phyloP scores from a whole-genome alignment of 1,140 invertebrate genomes.

The Hermetia illucens region DNA sequence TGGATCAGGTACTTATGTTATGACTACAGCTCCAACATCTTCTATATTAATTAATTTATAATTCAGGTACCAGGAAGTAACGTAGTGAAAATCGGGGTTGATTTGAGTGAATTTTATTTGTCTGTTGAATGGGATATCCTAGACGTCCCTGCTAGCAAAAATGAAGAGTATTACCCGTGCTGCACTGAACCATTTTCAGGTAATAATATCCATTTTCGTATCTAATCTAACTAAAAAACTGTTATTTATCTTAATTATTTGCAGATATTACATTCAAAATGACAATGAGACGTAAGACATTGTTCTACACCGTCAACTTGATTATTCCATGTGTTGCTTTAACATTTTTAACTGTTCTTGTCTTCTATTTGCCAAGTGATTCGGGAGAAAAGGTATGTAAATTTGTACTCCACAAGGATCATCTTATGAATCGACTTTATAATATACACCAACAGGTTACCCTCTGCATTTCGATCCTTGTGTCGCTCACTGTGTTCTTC shows the following conservation, averaged over 20 bases:
- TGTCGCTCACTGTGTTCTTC: constrained; percentile 98
- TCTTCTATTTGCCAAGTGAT: constrained; percentile 92
- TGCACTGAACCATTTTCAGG: constrained; percentile 69
- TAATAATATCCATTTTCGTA: too few species aligned
- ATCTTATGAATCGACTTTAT: constrained; percentile 12
- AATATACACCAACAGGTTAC: too few species aligned
- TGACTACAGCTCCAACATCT: not conserved
- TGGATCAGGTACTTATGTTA: constrained; percentile 41
- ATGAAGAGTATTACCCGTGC: constrained; percentile 86
- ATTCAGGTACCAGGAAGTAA: constrained; percentile 49
- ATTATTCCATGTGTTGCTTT: constrained; percentile 84
- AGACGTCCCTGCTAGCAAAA: constrained; percentile 70
- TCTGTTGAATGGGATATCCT: constrained; percentile 95
- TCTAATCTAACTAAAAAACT: too few species aligned
- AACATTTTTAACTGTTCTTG: constrained; percentile 86
- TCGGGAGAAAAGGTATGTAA: constrained; percentile 77
- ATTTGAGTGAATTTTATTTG: constrained; percentile 80
- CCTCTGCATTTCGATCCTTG: constrained; percentile 93
- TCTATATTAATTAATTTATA: not conserved
- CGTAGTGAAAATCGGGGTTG: constrained; percentile 68
- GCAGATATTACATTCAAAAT: constrained; percentile 91
- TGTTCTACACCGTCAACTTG: constrained; percentile 85
- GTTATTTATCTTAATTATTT: too few species aligned
- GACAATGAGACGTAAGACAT: constrained; percentile 80
- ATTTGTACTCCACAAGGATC: constrained; percentile 8